Evolutionary conservation across 1,140 invertebrate genomes (phyloP).

Genomic region (Eulimnadia texana): DNA sequence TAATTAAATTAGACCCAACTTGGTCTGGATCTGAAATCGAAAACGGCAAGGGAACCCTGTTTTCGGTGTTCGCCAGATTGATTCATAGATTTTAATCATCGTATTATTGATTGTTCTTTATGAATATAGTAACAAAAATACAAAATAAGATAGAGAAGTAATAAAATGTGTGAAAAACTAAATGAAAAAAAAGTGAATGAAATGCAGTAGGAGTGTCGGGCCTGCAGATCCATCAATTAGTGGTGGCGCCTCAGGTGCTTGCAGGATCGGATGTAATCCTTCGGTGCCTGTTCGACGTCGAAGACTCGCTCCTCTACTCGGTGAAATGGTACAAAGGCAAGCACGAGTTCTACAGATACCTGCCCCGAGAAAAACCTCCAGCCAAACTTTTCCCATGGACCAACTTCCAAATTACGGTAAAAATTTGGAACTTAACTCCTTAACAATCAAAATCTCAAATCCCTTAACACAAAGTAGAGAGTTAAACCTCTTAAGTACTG

Average conservation of each 20-base stretch:
- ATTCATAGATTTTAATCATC: too few species aligned
- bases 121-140: background rate
- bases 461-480: background rate
- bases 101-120: too few species aligned
- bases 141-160: background rate
- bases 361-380: constrained; percentile 11
- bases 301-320: constrained; percentile 49
- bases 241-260: background rate
- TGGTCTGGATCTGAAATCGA: too few species aligned
- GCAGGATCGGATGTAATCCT: constrained; percentile 37
- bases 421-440: constrained; percentile 26
- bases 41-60: too few species aligned
- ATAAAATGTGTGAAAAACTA: background rate
- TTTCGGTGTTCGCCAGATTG: too few species aligned
- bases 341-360: constrained; percentile 24
- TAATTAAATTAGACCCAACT: too few species aligned
- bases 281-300: constrained; percentile 53
- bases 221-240: constrained; percentile 2
- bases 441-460: background rate
- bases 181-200: background rate
- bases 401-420: constrained; percentile 56
- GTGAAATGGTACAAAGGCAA: constrained; percentile 68
- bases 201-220: background rate
- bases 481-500: background rate
- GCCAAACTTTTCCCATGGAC: constrained; percentile 10